phyloP scores from a whole-genome alignment of 1,140 invertebrate genomes.

The Meloidogyne hapla region DNA sequence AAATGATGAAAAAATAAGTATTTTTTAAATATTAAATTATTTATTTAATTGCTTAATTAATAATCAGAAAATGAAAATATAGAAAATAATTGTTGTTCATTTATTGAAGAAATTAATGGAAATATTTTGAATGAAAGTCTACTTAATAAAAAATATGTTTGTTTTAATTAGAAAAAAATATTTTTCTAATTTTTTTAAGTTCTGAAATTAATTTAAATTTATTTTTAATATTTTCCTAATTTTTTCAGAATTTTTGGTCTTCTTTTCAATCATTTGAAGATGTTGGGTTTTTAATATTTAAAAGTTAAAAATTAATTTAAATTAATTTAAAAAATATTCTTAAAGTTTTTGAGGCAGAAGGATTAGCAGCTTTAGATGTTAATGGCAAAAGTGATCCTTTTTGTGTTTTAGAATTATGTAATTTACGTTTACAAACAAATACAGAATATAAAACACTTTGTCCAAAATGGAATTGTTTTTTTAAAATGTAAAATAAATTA shows the following conservation, averaged over 20 bases:
- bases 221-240: background rate
- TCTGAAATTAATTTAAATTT: slow-evolving; percentile 2
- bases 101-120: too few species aligned
- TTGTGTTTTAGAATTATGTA: slow-evolving; percentile 90
- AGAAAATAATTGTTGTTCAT: too few species aligned
- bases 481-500: slow-evolving; percentile 81
- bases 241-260: slow-evolving; percentile 15
- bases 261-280: slow-evolving; percentile 73
- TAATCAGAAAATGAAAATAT: too few species aligned
- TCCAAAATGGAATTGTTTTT: slow-evolving; percentile 97
- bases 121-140: too few species aligned
- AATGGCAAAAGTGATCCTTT: slow-evolving; percentile 89
- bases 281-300: slow-evolving; percentile 83
- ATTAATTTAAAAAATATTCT: slow-evolving; percentile 23
- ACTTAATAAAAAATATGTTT: too few species aligned
- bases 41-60: too few species aligned
- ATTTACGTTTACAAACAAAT: slow-evolving; percentile 89
- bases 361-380: slow-evolving; percentile 82
- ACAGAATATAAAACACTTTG: slow-evolving; percentile 95
- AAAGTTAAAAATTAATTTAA: slow-evolving; percentile 65
- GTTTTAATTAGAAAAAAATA: too few species aligned
- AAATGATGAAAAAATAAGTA: background rate
- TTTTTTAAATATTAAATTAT: too few species aligned
- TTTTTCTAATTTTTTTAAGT: too few species aligned
- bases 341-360: slow-evolving; percentile 78